phyloP scores from a whole-genome alignment of 2,888 invertebrate species.

The Teinopalpus imperialis region DNA sequence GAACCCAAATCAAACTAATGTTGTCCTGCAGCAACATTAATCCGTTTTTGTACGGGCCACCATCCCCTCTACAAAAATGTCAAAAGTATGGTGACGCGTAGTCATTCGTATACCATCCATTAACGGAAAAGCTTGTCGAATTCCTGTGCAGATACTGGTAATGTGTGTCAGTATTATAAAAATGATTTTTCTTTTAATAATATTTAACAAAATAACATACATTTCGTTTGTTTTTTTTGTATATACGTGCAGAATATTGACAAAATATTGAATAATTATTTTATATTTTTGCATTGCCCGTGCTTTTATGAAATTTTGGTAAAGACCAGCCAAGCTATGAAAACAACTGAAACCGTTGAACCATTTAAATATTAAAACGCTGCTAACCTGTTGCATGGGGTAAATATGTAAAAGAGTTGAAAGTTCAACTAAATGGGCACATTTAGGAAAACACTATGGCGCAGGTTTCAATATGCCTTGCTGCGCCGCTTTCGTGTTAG shows the following conservation, averaged over 20 bases:
- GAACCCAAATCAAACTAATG: slow-evolving; percentile 27
- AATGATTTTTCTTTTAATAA: no score
- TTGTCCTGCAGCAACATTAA: slow-evolving; percentile 25
- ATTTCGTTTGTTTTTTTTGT: neutral
- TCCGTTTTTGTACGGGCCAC: slow-evolving; percentile 21
- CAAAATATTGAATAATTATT: no score
- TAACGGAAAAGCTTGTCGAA: slow-evolving; percentile 3
- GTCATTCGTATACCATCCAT: slow-evolving; percentile 22
- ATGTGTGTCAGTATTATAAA: neutral
- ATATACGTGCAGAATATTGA: no score
- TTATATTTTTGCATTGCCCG: no score
- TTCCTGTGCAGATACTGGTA: slow-evolving; percentile 3
- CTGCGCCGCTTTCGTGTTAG: slow-evolving; percentile 1
- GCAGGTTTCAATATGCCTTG: slow-evolving; percentile 6
- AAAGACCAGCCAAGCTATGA: no score
- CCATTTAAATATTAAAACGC: slow-evolving; percentile 7
- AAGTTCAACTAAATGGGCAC: slow-evolving; percentile 5
- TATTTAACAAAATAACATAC: neutral
- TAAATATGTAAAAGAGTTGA: slow-evolving; percentile 16
- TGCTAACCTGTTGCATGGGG: slow-evolving; percentile 19
- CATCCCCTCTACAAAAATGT: slow-evolving; percentile 19
- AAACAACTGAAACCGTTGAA: neutral
- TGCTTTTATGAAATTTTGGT: no score
- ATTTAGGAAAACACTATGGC: slow-evolving; percentile 10
- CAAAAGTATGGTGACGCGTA: slow-evolving; percentile 14